Evolutionary conservation across 2,888 invertebrate species (phyloP).

Genomic region (Sinopyrophorus schimmeli): DNA sequence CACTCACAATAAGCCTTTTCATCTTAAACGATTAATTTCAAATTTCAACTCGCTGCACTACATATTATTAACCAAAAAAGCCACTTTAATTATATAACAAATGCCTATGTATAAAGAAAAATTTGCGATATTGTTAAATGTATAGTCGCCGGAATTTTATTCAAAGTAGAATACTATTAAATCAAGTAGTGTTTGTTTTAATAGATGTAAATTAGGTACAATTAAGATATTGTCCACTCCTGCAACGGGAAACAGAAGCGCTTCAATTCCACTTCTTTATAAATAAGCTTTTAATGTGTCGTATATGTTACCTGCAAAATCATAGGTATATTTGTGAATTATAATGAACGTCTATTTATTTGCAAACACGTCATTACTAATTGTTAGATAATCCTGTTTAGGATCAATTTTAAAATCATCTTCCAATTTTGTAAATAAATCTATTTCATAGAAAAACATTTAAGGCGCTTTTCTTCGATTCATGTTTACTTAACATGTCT

Average conservation of each 20-base stretch:
- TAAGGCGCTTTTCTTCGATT: constrained; percentile 10
- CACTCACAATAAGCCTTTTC: constrained; percentile 9
- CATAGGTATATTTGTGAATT: constrained; percentile 5
- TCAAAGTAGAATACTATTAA: no score
- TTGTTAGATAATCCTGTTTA: constrained; percentile 1
- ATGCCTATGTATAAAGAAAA: not conserved
- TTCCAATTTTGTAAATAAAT: constrained; percentile 4
- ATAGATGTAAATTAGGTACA: constrained; percentile 20
- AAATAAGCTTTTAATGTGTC: constrained; percentile 28
- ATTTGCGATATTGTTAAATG: not conserved
- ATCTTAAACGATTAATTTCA: constrained; percentile 11
- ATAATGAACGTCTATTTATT: not conserved
- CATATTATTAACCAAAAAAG: not conserved
- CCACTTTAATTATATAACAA: constrained; percentile 1
- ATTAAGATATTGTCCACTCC: constrained; percentile 25
- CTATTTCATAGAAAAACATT: constrained; percentile 4
- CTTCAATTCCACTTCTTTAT: constrained; percentile 32
- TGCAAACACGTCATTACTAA: not conserved
- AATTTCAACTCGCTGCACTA: constrained; percentile 1
- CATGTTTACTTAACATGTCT: constrained; percentile 17
- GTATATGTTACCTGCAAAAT: no score
- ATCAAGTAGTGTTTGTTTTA: constrained; percentile 7
- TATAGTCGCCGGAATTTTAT: not conserved
- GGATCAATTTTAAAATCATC: not conserved
- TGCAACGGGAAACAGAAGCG: constrained; percentile 37